Evolutionary conservation across 2,113 vertebrate genomes (phyloP).

Genomic region (Mugil cephalus): DNA sequence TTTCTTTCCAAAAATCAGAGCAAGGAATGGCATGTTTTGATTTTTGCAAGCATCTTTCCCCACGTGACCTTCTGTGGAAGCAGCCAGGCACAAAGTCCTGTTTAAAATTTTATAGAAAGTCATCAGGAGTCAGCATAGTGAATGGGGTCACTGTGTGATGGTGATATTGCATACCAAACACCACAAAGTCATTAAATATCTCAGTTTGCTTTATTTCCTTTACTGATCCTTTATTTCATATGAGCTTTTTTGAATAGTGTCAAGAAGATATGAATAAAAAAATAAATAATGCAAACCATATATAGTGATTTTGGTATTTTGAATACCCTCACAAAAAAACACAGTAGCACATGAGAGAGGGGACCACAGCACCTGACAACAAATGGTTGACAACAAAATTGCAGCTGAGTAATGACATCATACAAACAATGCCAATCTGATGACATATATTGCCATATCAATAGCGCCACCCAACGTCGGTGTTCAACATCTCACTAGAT

Average conservation of each 20-base stretch:
- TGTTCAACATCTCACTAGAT: too few relatives aligned
- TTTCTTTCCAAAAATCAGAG: not conserved
- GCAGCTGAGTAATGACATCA: too few relatives aligned
- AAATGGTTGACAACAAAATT: too few relatives aligned
- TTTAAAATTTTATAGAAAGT: constrained; percentile 69
- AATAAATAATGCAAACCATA: not conserved
- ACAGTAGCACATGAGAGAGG: too few relatives aligned
- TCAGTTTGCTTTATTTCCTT: not conserved
- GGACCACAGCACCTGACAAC: too few relatives aligned
- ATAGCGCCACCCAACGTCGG: too few relatives aligned
- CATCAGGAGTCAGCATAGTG: constrained; percentile 23
- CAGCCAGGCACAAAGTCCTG: constrained; percentile 31
- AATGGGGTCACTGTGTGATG: constrained; percentile 32
- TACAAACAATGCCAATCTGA: too few relatives aligned
- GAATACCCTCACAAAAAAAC: too few relatives aligned
- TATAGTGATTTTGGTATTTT: too few relatives aligned
- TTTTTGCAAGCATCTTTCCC: constrained; percentile 27
- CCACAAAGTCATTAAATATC: not conserved
- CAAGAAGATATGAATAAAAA: not conserved
- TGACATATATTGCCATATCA: too few relatives aligned
- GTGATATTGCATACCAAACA: constrained; percentile 30
- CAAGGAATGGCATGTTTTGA: not conserved
- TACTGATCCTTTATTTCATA: not conserved
- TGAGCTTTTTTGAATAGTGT: not conserved
- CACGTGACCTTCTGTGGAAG: constrained; percentile 21